Evolutionary conservation across 92 coral and sea anemone species (phyloP), one percentile per base, ranked within the genome.

Genomic region (Umimayanthus kanabou): DNA sequence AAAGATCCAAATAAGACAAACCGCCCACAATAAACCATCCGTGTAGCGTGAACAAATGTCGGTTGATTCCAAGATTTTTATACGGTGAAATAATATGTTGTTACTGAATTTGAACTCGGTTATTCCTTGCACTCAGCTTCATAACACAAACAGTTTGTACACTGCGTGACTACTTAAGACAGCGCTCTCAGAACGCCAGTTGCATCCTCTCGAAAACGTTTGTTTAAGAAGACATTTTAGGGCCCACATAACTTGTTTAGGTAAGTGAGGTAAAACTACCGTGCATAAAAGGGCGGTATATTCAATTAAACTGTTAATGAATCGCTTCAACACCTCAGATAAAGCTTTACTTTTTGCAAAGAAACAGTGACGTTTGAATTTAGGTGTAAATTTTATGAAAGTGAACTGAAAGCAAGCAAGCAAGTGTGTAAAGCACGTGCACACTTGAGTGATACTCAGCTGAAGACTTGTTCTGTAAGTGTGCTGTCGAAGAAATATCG

Each of bases 11-110:
- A 39, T 33, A 13, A 57, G 6, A 57, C 73, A 39, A 47, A 7
- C 71, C 71, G 30, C 58, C 86, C 16, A 45, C 77, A 49, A 66
- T 72, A 29, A 70, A 28, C 64, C 86, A 82, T 67, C 86, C 86
- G 86, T 82, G 77, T 82, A 82, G 86, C 86, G 86, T 67, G 25
- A 67, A 70, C 2, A 23, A 82, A 40, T 37, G 39, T 39, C 28
- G 26, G 25, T 26, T 42, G 33, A 78, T 78, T 49, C 18, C 40
- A 42, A 82, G 86, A 82, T 82, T 67, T 67, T 82, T 82, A 82
- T 66, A 82, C 77, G 86, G 77, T 82, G 86, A 82, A 82, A 42
- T 82, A 82, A 82, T 82, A 4, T 23, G 39, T 78, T 42, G 39
- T 64, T 40, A 49, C 58, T 42, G 39, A 13, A 82, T 3, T 37